A percentile compares a stretch with the other conserved stretches of the same genome.
Conservation (phyloP, 2,113 vertebrate genomes). For the Anser cygnoides region DNA sequence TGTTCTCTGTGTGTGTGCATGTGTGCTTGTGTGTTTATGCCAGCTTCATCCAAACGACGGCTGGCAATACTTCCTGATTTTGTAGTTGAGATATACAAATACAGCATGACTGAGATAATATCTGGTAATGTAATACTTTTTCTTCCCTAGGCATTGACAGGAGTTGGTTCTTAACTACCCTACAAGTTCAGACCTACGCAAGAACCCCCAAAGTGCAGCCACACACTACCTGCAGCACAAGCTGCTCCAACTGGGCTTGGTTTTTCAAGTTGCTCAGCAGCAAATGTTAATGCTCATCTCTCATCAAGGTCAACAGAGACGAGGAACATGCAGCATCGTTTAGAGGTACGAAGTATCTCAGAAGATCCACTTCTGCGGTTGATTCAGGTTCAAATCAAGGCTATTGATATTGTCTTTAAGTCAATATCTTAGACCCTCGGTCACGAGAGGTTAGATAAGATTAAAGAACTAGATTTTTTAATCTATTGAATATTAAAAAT, state of each 20-base stretch:
- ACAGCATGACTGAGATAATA: constrained; percentile 23
- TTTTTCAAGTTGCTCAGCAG: accelerated
- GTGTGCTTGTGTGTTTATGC: background rate
- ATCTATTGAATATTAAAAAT: constrained; percentile 70
- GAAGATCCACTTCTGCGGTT: background rate
- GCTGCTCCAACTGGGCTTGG: background rate
- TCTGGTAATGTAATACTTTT: constrained; percentile 34
- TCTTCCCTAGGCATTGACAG: constrained; percentile 44
- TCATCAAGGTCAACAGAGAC: background rate
- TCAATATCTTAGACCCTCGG: constrained; percentile 26
- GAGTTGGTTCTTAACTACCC: background rate
- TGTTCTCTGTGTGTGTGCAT: background rate
- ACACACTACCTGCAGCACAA: background rate
- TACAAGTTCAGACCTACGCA: constrained; percentile 39
- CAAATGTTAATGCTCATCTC: background rate
- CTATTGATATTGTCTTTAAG: constrained; percentile 54
- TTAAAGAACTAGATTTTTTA: constrained; percentile 60
- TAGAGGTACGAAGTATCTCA: background rate
- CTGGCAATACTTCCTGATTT: constrained; percentile 43
- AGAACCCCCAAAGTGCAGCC: background rate
- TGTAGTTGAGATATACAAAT: constrained; percentile 45
- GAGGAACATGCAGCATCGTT: background rate
- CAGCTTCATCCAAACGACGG: constrained; percentile 5
- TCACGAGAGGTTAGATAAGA: constrained; percentile 61
- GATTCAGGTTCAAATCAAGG: constrained; percentile 22